Conservation (phyloP, 1,140 invertebrate genomes). For the Acromyrmex charruanus region DNA sequence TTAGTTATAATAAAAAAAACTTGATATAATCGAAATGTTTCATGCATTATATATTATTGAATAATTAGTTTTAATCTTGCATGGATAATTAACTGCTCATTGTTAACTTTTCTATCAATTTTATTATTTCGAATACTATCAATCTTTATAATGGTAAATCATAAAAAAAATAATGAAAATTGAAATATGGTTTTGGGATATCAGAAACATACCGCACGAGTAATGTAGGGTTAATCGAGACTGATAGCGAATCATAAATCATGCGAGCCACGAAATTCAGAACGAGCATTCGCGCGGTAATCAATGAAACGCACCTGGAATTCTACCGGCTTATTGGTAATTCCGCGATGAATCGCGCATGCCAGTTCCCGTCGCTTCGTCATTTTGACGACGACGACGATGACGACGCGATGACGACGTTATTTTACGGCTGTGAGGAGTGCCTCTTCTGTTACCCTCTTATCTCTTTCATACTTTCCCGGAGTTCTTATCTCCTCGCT, state of each 20-base stretch:
- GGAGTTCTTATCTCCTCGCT: not conserved
- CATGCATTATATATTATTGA: too few species aligned
- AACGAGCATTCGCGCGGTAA: constrained; percentile 68
- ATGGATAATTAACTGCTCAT: too few species aligned
- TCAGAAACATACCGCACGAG: too few species aligned
- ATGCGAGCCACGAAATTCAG: constrained; percentile 66
- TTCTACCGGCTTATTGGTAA: constrained; percentile 62
- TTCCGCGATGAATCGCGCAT: constrained; percentile 67
- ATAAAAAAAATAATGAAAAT: too few species aligned
- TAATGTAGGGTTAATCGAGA: not conserved
- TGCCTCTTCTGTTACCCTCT: too few species aligned
- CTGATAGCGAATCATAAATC: not conserved
- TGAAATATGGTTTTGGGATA: too few species aligned
- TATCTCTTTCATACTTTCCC: not conserved
- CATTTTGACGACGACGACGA: not conserved
- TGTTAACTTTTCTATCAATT: too few species aligned
- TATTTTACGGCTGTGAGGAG: not conserved
- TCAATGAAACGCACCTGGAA: constrained; percentile 72
- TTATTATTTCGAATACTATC: too few species aligned
- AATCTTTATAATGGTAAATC: too few species aligned
- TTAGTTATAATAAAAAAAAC: too few species aligned
- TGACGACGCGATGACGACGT: not conserved
- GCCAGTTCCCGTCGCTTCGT: constrained; percentile 33
- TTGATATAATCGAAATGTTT: too few species aligned
- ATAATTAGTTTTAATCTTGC: too few species aligned